Base-by-base conservation (phyloP, 2,113 vertebrate genomes). In the Ranitomeya imitator region DNA sequence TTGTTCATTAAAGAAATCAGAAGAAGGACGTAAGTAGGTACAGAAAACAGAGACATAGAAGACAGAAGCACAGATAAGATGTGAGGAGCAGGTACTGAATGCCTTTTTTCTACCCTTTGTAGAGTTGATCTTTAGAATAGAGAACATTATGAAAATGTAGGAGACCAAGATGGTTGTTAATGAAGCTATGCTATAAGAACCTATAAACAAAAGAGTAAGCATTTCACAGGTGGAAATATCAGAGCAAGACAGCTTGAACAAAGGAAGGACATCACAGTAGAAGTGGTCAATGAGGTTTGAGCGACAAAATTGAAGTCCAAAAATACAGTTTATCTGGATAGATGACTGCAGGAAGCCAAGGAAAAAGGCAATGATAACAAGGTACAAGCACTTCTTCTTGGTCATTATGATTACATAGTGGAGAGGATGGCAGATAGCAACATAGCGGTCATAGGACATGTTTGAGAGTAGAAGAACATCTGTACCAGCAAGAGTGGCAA, bases 201-300 rank as follows among this genome's bases (percentile, higher is more conserved):
- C 37, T 12, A 69, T 21, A 54, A 69, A 84, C 3, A 67, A 83
- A 21, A 45, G 37, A 45, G 37, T 45, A 45, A 45, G 37, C 37
- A 45, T 45, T 45, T 45, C 37, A 45, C 37, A 45, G 3, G 37
- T 45, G 37, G 5, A 45, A 45, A 45, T 45, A 45, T 45, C 37
- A 3, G 37, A 45, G 37, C 37, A 45, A 45, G 37, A 45, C 11
- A 86, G 13, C 8, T 78, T 79, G 6, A 86, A 45, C 15, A 79
- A 18, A 19, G 84, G 21, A 13, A 57, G 84, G 15, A 59, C 9
- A 11, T 86, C 69, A 86, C 84, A 86, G 60, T 86, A 86, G 19
- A 86, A 86, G 37, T 86, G 84, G 31, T 86, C 84, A 52, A 86
- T 77, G 1, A 51, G 55, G 71, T 86, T 86, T 60, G 54, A 21